Conservation (phyloP, 1,140 invertebrate genomes). For the Drosophila gunungcola region DNA sequence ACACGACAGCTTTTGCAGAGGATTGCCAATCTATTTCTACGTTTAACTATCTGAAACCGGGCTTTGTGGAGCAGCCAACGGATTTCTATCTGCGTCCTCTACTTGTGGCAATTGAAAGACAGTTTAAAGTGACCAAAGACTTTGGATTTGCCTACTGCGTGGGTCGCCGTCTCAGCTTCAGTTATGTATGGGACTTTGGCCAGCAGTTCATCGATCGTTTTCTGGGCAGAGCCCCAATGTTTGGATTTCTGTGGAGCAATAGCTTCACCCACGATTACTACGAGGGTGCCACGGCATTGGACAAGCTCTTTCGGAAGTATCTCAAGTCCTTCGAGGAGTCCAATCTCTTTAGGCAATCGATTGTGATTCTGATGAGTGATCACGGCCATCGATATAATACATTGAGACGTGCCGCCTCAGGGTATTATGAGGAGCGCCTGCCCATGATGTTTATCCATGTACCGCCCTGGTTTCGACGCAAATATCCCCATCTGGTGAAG, state of each 20-base stretch:
- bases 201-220: slow-evolving; percentile 85
- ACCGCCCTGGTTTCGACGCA: slow-evolving; percentile 89
- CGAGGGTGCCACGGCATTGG: slow-evolving; percentile 88
- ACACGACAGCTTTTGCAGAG: slow-evolving; percentile 91
- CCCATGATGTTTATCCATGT: slow-evolving; percentile 93
- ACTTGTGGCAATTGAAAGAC: slow-evolving; percentile 87
- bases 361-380: slow-evolving; percentile 94
- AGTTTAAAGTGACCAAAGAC: slow-evolving; percentile 58
- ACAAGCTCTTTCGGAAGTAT: slow-evolving; percentile 86
- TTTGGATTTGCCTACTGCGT: slow-evolving; percentile 85
- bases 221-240: slow-evolving; percentile 86
- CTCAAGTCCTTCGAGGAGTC: slow-evolving; percentile 86
- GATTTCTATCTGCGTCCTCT: slow-evolving; percentile 93
- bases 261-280: slow-evolving; percentile 90
- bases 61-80: slow-evolving; percentile 91
- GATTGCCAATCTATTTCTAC: slow-evolving; percentile 89
- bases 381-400: slow-evolving; percentile 95
- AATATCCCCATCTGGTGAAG: slow-evolving; percentile 87
- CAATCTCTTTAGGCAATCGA: slow-evolving; percentile 87
- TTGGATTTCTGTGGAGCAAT: slow-evolving; percentile 92
- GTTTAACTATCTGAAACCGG: slow-evolving; percentile 92
- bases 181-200: slow-evolving; percentile 86
- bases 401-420: slow-evolving; percentile 87
- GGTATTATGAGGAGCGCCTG: slow-evolving; percentile 94
- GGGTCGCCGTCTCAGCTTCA: slow-evolving; percentile 86